Evolutionary conservation across 2,113 vertebrate genomes (phyloP).

Genomic region (Thalassoma bifasciatum): DNA sequence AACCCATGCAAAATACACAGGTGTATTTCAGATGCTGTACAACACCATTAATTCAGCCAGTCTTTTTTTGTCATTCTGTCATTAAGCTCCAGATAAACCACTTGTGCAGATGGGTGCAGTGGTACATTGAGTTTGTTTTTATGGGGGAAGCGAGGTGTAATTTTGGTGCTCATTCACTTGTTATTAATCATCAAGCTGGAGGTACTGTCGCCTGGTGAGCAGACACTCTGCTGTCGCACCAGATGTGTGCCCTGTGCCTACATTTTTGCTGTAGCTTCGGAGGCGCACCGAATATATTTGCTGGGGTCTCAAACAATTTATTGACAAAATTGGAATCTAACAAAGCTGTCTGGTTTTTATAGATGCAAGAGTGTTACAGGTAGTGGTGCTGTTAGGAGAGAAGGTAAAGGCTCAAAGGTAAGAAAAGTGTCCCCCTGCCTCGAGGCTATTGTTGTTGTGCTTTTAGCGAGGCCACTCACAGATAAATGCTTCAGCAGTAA

Average conservation of each 20-base stretch:
- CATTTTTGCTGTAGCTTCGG: slow-evolving; percentile 15
- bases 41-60: neutral
- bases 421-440: neutral
- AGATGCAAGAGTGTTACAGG: neutral
- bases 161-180: slow-evolving; percentile 26
- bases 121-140: slow-evolving; percentile 1
- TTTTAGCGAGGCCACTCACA: slow-evolving; percentile 15
- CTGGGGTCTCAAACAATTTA: neutral
- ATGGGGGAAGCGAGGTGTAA: slow-evolving; percentile 10
- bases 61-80: neutral
- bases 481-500: neutral
- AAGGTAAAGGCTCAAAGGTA: neutral
- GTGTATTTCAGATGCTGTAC: neutral
- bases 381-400: neutral
- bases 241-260: slow-evolving; percentile 9
- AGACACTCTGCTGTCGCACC: slow-evolving; percentile 13
- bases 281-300: slow-evolving; percentile 8
- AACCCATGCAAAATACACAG: neutral
- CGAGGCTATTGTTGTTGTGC: slow-evolving; percentile 7
- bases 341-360: neutral
- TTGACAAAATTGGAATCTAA: slow-evolving; percentile 7
- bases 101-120: neutral
- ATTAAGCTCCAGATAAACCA: neutral
- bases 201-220: neutral
- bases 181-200: slow-evolving; percentile 28